Conservation (phyloP, 1,140 invertebrate species). For the Anagrus nilaparvatae region DNA sequence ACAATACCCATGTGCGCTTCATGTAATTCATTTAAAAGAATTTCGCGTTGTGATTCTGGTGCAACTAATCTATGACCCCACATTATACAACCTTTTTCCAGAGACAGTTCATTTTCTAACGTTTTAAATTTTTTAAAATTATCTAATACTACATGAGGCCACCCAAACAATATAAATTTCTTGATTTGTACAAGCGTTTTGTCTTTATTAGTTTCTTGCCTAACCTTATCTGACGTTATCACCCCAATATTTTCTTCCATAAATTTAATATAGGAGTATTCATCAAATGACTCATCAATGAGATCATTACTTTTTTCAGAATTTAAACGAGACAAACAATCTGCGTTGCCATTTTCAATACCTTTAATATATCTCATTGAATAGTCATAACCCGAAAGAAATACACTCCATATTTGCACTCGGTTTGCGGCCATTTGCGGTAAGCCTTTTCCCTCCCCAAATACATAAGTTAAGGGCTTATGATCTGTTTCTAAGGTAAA, state of each 20-base stretch:
- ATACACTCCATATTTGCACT: slow-evolving; percentile 6
- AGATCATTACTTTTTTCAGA: neutral
- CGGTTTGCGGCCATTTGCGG: slow-evolving; percentile 13
- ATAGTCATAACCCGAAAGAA: slow-evolving; percentile 7
- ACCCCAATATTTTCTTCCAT: neutral
- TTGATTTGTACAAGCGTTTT: neutral
- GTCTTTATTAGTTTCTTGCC: neutral
- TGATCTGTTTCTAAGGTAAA: slow-evolving; percentile 6
- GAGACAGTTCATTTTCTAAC: slow-evolving; percentile 4
- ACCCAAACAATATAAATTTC: neutral
- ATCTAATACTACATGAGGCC: neutral
- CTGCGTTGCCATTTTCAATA: neutral
- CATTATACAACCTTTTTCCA: slow-evolving; percentile 19
- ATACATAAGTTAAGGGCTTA: slow-evolving; percentile 29
- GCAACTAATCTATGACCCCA: slow-evolving; percentile 25
- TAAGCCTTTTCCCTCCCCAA: slow-evolving; percentile 18
- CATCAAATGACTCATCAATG: neutral
- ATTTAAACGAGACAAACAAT: slow-evolving; percentile 6
- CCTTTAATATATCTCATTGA: slow-evolving; percentile 2
- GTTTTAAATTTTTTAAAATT: neutral
- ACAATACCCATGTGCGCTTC: slow-evolving; percentile 22
- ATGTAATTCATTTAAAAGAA: slow-evolving; percentile 23
- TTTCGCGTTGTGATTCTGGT: slow-evolving; percentile 13
- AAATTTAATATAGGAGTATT: neutral
- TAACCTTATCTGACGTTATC: neutral